Evolutionary conservation across 1,140 invertebrate species (phyloP), one percentile per base, ranked within the genome.

Genomic region (Drosophila biarmipes): DNA sequence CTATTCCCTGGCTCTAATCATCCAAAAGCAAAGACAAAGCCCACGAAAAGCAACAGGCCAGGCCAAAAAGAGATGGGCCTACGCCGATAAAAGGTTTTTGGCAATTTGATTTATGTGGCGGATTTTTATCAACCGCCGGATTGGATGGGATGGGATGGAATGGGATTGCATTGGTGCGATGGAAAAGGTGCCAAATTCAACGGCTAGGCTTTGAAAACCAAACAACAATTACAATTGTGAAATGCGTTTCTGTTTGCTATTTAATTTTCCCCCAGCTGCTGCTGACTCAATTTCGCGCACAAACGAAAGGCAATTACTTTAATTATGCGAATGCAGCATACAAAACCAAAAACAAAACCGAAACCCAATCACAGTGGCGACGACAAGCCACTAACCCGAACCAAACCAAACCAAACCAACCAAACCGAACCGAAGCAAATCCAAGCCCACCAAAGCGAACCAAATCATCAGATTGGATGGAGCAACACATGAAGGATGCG

Each of bases 221-320:
- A 34, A 64, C 62, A 38, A 49, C 74, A 77, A 77, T 77, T 77
- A 77, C 73, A 77, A 77, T 77, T 77, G 74, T 77, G 74, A 77
- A 77, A 77, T 77, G 73, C 73, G 55, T 77, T 74, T 45, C 72
- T 75, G 73, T 49, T 34, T 74, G 57, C 71, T 73, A 51, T 73
- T 74, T 76, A 76, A 76, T 76, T 75, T 76, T 21, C 54, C 63
- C 42, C 53, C 19, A 40, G 12, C 73, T 69, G 73, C 73, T 77
- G 74, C 74, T 69, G 67, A 69, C 73, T 68, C 73, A 69, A 76
- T 77, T 77, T 77, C 73, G 73, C 68, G 69, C 54, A 77, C 73
- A 67, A 69, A 69, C 74, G 74, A 77, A 77, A 78, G 74, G 74
- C 74, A 78, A 78, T 78, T 78, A 78, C 74, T 78, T 78, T 78